Base-by-base conservation (phyloP, 2,113 vertebrate species). In the Pollachius pollachius region DNA sequence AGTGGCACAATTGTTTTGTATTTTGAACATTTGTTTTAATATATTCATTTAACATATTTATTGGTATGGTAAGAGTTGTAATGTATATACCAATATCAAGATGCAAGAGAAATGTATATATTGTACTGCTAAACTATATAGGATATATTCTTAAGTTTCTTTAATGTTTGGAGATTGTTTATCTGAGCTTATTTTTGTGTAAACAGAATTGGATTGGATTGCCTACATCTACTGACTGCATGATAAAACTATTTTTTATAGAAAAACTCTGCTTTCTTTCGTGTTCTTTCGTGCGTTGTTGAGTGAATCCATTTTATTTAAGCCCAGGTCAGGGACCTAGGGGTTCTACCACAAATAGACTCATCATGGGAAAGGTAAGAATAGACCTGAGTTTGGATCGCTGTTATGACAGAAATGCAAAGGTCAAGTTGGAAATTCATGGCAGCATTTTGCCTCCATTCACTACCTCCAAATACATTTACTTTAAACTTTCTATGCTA, bases 211-310 rank as follows among this genome's bases (percentile, higher is more conserved):
- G 54, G 72, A 75, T 71, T 85, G 67, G 82, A 76, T 81, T 72
- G 72, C 62, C 63, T 76, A 48, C 41, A 48, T 48, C 12, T 70
- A 19, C 64, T 56, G 52, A 71, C 80, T 87, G 89, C 89, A 92
- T 90, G 88, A 85, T 88, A 91, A 92, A 93, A 30, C 87, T 80
- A 86, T 88, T 91, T 92, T 92, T 71, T 80, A 76, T 71, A 72
- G 74, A 87, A 87, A 77, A 27, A 5, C 72, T 64, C 70, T 25
- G 62, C 37, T 48, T 48, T 48, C 41, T 9, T 48, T 48, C n/a
- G 65, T 52, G 77, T 48, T 27, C 74, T 59, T 72, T 17, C 67
- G 3, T 37, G 30, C 30, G 30, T 34, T 34, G 30, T 4, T 1
- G 30, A 34, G 30, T 6, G 4, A 34, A 34, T 34, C 30, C 30